These are phyloP conservation scores for Rhyacichthys aspro DNA, from an alignment of 2,797 vertebrate species.

Conservation along the genomic window DNA sequence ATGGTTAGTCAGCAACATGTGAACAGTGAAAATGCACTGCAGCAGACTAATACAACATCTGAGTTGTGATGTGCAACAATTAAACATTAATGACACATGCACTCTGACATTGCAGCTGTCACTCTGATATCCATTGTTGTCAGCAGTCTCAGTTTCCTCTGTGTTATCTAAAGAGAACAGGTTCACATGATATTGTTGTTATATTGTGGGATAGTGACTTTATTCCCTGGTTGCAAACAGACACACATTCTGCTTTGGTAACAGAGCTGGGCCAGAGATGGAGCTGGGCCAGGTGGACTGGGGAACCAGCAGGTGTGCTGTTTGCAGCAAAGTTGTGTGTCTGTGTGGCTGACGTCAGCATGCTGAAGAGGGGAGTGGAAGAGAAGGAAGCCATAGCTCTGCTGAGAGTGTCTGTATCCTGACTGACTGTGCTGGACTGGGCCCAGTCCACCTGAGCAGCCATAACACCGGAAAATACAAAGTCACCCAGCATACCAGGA, in stretches of 20 bases:
- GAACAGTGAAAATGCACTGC: constrained; percentile 17
- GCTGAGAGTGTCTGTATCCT: constrained; percentile 58
- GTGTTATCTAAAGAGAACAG: constrained; percentile 1
- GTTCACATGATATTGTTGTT: constrained; percentile 33
- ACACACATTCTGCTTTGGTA: constrained; percentile 44
- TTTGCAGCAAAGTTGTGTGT: constrained; percentile 75
- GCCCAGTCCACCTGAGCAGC: constrained; percentile 37
- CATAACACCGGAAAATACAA: constrained; percentile 23
- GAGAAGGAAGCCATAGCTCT: too few relatives aligned
- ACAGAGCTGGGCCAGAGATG: constrained; percentile 58
- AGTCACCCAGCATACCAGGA: constrained; percentile 56
- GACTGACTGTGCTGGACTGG: constrained; percentile 34
- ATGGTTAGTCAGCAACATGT: constrained; percentile 46
- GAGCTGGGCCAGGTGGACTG: constrained; percentile 63
- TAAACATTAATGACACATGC: constrained; percentile 24
- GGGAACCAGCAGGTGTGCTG: constrained; percentile 76
- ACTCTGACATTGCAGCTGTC: constrained; percentile 13
- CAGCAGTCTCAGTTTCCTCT: constrained; percentile 8
- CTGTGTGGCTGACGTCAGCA: constrained; percentile 73
- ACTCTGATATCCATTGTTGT: constrained; percentile 25
- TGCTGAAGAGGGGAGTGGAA: constrained; percentile 43
- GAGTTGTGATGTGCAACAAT: constrained; percentile 28
- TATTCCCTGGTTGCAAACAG: constrained; percentile 66
- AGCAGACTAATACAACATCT: constrained; percentile 9
- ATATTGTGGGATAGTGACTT: constrained; percentile 45